phyloP scores from a whole-genome alignment of 2,113 vertebrate genomes.

The Ochotona princeps region DNA sequence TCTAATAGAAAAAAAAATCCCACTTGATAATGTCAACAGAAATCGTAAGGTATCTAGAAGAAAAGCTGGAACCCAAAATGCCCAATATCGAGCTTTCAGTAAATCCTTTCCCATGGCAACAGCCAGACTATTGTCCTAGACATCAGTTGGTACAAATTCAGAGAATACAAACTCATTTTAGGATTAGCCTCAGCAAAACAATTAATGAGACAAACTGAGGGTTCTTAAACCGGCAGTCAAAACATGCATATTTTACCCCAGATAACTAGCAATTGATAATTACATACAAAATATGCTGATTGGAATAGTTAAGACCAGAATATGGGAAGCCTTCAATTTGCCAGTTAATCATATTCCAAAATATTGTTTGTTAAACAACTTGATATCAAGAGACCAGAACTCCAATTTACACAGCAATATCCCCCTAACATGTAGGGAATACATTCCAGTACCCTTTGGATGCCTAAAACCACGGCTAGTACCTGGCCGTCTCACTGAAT shows the following conservation, averaged over 20 bases:
- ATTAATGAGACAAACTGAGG: background rate
- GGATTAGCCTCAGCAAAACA: constrained; percentile 32
- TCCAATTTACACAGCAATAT: background rate
- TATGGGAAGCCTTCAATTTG: background rate
- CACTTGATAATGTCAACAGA: constrained; percentile 34
- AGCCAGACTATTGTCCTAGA: background rate
- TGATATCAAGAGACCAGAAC: background rate
- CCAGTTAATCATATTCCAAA: constrained; percentile 34
- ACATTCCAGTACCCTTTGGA: background rate
- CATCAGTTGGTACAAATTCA: background rate
- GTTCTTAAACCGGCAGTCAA: background rate
- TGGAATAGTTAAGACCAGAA: background rate
- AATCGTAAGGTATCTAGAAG: background rate
- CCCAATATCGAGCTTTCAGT: background rate
- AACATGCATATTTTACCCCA: background rate
- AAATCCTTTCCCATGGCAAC: background rate
- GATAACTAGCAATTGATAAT: background rate
- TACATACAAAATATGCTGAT: background rate
- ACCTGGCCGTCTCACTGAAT: background rate
- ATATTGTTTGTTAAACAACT: background rate
- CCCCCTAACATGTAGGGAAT: background rate
- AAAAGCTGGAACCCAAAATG: background rate
- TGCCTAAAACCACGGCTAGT: background rate
- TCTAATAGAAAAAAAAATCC: background rate
- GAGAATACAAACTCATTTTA: background rate